Evolutionary conservation across 2,113 vertebrate species (phyloP), one percentile per base, ranked within the genome.

Genomic region (Xenopus borealis): DNA sequence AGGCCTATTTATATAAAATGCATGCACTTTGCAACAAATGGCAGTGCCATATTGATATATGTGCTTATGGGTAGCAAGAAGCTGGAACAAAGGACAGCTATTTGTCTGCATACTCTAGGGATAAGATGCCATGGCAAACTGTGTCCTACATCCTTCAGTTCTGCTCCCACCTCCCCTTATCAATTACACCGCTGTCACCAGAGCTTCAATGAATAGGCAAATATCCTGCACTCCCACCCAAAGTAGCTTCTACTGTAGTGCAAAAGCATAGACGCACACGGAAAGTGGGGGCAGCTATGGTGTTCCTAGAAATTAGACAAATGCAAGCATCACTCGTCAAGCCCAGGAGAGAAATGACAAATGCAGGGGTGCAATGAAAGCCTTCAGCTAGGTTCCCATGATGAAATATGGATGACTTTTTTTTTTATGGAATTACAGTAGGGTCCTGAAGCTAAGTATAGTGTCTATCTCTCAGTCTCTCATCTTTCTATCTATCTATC

Each of bases 1-100:
- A 79, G 82, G 84, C 71, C 69, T 78, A 79, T 83, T 64, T 0
- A 78, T 80, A 85, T 84, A 89, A 88, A 86, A 92, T 87, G 83
- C 78, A 83, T 83, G 80, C 57, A 79, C 81, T 81, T 67, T 74
- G 84, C 82, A 88, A 89, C 82, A 91, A 92, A 91, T 82, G 82
- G 89, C 80, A 81, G 72, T 81, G 87, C 85, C 90, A 90, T 71
- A 19, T 73, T 91, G 89, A 93, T 87, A 69, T 84, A 89, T 81
- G 81, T 85, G 80, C 83, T 75, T 77, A 82, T 77, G 81, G 79
- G 78, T 86, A 83, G 78, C 80, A 84, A 80, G 83, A 72, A 86
- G 80, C 78, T 78, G 83, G 84, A 91, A 92, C 71, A 87, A 90
- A 94, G 91, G 80, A 83, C 81, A 85, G 79, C 82, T 87, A 86